Evolutionary conservation across 2,888 invertebrate genomes (phyloP), one percentile per base, ranked within the genome.

Genomic region (Cremastinae sp.): DNA sequence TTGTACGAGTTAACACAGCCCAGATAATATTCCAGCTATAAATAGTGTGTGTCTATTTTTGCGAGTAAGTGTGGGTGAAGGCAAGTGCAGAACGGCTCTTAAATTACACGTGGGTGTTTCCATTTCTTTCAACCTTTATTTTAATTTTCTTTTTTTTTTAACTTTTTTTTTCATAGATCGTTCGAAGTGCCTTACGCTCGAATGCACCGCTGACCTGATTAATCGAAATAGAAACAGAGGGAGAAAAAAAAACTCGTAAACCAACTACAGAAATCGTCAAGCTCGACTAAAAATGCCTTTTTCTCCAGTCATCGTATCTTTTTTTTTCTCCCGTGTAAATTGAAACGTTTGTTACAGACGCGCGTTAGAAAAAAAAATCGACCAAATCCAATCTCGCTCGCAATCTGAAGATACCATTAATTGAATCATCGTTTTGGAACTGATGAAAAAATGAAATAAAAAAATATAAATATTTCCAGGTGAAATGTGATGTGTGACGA

Each of bases 1-100:
- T 75, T 71, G 5, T 28, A 45, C 65, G 59, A 53, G 47, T 12
- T 36, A 28, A 28, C 28, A 18, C 45, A 45, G 22, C 18, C 20
- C 59, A 9, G 54, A 61, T 54, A 53, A 43, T 53, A 41, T 45
- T 8, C 20, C 3, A 54, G 45, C 16, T 62, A 38, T 22, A 51
- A 36, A 58, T 51, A 16, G 14, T 49, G 28, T 41, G 51, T 18
- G 22, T 28, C 43, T 41, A 4, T 38, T 58, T n/a, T 20, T 12
- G 45, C 14, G 14, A 43, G 9, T 9, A n/a, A 4, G 10, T 41
- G 12, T 41, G 28, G n/a, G 10, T 41, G 12, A 41, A 41, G 10
- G n/a, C 12, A 9, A 36, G 43, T 4, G 12, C 59, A 18, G 22
- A 22, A 43, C 8, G 12, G 3, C 14, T 47, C 20, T 16, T 16